Percentiles rank a stretch among this genome's conserved stretches.
Evolutionary conservation across 2,888 invertebrate species (phyloP).

Genomic region (Encarsia formosa): DNA sequence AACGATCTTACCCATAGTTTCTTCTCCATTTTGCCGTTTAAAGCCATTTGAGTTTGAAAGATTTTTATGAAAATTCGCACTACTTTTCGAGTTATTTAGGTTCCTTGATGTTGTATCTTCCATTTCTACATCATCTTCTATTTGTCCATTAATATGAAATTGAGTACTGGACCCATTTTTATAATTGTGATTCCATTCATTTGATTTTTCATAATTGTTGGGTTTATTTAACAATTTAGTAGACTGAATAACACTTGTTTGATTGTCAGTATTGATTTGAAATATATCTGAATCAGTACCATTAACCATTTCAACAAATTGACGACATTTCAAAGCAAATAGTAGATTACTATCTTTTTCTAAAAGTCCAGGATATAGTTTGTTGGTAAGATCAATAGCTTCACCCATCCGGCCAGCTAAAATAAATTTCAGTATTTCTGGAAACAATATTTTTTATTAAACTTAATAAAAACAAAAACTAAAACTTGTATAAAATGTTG

Average conservation of each 20-base stretch:
- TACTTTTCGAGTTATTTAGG: slow-evolving; percentile 47
- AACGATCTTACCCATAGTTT: slow-evolving; percentile 73
- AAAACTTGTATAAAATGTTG: no score
- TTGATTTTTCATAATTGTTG: slow-evolving; percentile 47
- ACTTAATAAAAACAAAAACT: no score
- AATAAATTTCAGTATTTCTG: slow-evolving; percentile 90
- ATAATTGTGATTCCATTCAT: slow-evolving; percentile 57
- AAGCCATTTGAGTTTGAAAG: slow-evolving; percentile 49
- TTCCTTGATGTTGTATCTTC: slow-evolving; percentile 54
- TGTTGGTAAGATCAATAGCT: slow-evolving; percentile 85
- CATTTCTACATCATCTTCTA: slow-evolving; percentile 55
- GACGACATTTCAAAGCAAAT: slow-evolving; percentile 94
- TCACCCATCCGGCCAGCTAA: slow-evolving; percentile 91
- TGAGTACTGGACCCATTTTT: slow-evolving; percentile 53
- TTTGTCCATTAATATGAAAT: slow-evolving; percentile 45
- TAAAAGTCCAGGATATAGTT: slow-evolving; percentile 88
- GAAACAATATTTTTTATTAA: no score
- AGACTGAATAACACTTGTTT: slow-evolving; percentile 81
- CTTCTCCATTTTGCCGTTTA: slow-evolving; percentile 65
- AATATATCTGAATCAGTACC: slow-evolving; percentile 75
- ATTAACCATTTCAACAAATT: slow-evolving; percentile 98
- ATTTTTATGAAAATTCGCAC: slow-evolving; percentile 52
- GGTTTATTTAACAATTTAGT: slow-evolving; percentile 56
- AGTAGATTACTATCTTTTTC: slow-evolving; percentile 86
- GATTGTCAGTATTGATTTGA: slow-evolving; percentile 46